Conservation (phyloP, 2,113 vertebrate genomes). For the Silurus glanis region DNA sequence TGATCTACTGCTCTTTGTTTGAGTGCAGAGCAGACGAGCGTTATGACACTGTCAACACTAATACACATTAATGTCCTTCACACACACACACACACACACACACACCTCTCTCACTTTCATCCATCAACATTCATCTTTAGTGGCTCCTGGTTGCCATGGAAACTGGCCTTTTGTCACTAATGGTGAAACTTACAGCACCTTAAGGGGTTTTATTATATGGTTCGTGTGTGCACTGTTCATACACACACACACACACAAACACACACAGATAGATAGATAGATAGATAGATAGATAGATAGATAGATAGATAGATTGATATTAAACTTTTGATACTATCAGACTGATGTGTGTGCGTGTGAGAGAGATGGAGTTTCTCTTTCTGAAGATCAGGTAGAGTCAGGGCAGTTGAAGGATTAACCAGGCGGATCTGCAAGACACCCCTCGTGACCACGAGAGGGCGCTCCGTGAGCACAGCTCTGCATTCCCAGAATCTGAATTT, state of each 20-base stretch:
- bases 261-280: not conserved
- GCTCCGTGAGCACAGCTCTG: not conserved
- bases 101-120: constrained; percentile 72
- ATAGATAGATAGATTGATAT: not conserved
- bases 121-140: constrained; percentile 85
- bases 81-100: not conserved
- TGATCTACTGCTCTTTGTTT: not conserved
- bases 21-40: not conserved
- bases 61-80: not conserved
- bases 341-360: not conserved
- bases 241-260: not conserved
- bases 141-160: constrained; percentile 87
- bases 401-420: not conserved
- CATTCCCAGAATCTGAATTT: not conserved
- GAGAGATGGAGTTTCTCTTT: not conserved
- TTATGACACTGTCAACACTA: not conserved
- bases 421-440: not conserved
- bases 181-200: constrained; percentile 13
- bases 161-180: constrained; percentile 78
- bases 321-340: no score
- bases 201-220: not conserved
- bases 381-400: not conserved
- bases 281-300: not conserved
- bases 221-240: not conserved
- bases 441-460: not conserved